Base-by-base conservation (phyloP, 2,797 vertebrate genomes). In the Notolepis coatsorum region DNA sequence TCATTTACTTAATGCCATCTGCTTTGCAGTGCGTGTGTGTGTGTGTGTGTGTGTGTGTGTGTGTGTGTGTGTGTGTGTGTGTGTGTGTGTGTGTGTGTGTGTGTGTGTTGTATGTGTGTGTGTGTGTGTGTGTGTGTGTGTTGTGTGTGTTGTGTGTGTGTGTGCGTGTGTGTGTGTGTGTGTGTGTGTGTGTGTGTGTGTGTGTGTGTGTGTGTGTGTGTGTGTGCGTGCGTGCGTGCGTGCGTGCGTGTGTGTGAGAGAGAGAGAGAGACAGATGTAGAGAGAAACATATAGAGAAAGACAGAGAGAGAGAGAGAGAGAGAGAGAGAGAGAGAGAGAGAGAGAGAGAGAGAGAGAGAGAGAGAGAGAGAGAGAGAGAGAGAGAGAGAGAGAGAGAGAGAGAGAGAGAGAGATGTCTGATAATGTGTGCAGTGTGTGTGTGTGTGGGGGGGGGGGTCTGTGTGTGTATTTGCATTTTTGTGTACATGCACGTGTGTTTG, bases 391-490 rank as follows among this genome's bases (percentile, higher is more conserved):
- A 47, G 7, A 53, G 43, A 46, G 17, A 73, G 28, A 12, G 15
- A 15, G 9, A 50, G 18, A 39, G 12, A 23, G 18, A 4, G 4
- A 43, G 12, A 43, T 24, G 23, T 12, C 42, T 15, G 28, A 39
- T 15, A n/a, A 20, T 2, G 31, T 21, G 15, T 9, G 42, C 21
- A 2, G 15, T 51, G 30, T 51, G 15, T 18, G 48, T 31, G 15
- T 33, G 20, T 38, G 15, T 25, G 13, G 50, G 15, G 59, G 57
- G 57, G 56, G 71, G 42, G 67, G 58, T 49, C 43, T 21, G 82
- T 82, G 55, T 82, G 80, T 31, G 66, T 64, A 53, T 62, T 79
- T n/a, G n/a, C 74, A 72, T 70, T 48, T 49, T 37, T 43, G 28
- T 61, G 51, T 53, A 15, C n/a, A n/a, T n/a, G n/a, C n/a, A n/a